Evolutionary conservation across 2,113 vertebrate genomes (phyloP), one percentile per base, ranked within the genome.

Genomic region (Illadopsis cleaveri): DNA sequence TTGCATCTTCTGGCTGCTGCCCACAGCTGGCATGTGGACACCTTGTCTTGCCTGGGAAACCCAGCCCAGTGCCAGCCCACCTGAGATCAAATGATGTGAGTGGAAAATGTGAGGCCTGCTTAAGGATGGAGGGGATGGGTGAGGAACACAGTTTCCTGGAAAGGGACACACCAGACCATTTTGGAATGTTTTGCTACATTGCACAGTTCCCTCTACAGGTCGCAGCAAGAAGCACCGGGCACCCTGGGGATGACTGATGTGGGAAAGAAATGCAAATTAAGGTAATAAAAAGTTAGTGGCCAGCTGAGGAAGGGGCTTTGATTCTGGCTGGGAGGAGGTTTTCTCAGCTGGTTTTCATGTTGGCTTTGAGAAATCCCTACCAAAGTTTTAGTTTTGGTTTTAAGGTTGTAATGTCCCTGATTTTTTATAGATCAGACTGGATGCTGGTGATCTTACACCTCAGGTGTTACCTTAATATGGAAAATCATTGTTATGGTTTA

Each of bases 151-250:
- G 56, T 73, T 95, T 92, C 71, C 83, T 89, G 89, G 51, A 81
- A 77, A 51, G 76, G 68, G 47, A 27, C 51, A 40, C 71, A 50
- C 24, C 35, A 45, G 11, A 7, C 8, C 45, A 1, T 77, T 91
- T 88, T 21, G 42, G 78, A 31, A 13, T 1, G 0, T 10, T 62
- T 87, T 92, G 53, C 42, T 64, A 9, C 58, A 96, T 48, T 93
- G 51, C 90, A 86, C n/a, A 30, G 90, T 96, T 94, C 93, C 96
- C 94, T 96, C 90, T 94, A 70, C 92, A 96, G 95, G 93, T 75
- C 2, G 0, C 50, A 94, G 54, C 65, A 91, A 89, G 92, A 92
- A 97, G 57, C 54, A 86, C 58, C 19, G 68, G n/a, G 54, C 58
- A 73, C 38, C 64, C 58, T 45, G 45, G 58, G 88, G 71, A 53